Evolutionary conservation across 2,888 invertebrate species (phyloP), one percentile per base, ranked within the genome.

Genomic region (Rotaria magnacalcarata): DNA sequence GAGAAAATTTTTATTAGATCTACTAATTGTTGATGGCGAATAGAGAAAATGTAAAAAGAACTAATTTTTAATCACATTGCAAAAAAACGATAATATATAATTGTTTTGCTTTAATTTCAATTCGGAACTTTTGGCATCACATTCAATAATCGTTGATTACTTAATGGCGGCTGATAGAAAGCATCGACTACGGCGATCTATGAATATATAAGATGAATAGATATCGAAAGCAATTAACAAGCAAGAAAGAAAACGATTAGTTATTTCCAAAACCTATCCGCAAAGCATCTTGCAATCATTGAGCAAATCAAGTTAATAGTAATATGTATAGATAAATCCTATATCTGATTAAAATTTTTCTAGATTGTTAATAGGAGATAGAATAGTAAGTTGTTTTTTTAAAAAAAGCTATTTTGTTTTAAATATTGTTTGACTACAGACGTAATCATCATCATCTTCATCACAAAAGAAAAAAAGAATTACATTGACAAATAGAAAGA

Each of bases 141-240:
- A 67, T 11, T 34, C 16, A 67, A 67, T 34, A 67, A 67, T 67
- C 34, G 67, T 67, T 67, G 67, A 27, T 67, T 34, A 67, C 14
- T 8, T 34, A 5, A 27, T 34, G 27, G 2, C 14, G 67, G 34
- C 27, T 67, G 67, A 67, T 34, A 67, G 14, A 67, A 67, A 67
- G 67, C 67, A 19, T 67, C 67, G 67, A 67, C 67, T 67, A 67
- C 67, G 67, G 67, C 67, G 67, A 67, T 67, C 67, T 67, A 67
- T 67, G 67, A 67, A 67, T 27, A 67, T 27, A 67, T 27, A 67
- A 67, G 27, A 67, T 52, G 52, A 52, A 52, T 16, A 52, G 11
- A 11, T 4, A 52, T 52, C 16, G 14, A 16, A 52, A 52, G 11
- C 3, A 14, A 52, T 52, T 52, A 8, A 60, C 4, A 16, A 67